Percentiles rank a stretch among this genome's conserved stretches.
Evolutionary conservation across 92 coral and sea anemone species (phyloP).

Genomic region (Phenganax stokvisi): DNA sequence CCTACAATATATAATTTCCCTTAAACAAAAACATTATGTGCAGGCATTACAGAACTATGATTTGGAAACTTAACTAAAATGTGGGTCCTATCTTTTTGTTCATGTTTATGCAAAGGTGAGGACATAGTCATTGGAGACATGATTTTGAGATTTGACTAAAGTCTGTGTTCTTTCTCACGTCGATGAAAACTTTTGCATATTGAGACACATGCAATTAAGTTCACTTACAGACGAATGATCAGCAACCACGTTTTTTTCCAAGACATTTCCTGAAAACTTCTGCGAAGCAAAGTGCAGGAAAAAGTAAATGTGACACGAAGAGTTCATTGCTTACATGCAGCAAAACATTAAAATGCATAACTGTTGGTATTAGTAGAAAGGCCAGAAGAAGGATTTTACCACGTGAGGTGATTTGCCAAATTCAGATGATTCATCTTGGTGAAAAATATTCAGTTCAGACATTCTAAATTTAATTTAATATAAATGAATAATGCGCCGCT

Average conservation of each 20-base stretch:
- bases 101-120: too few species aligned
- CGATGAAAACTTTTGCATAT: too few species aligned
- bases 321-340: too few species aligned
- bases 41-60: not conserved
- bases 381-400: conserved; percentile 1
- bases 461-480: not conserved
- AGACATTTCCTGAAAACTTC: not conserved
- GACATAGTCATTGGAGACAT: too few species aligned
- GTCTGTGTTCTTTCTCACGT: too few species aligned
- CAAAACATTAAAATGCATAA: not conserved
- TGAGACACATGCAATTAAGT: not conserved
- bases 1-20: not conserved
- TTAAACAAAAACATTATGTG: too few species aligned
- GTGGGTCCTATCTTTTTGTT: too few species aligned
- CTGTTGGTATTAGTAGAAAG: not conserved
- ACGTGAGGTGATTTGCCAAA: conserved; percentile 2
- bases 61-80: too few species aligned
- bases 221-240: conserved; percentile 13
- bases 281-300: not conserved
- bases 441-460: conserved; percentile 30
- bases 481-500: not conserved
- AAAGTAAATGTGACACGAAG: not conserved
- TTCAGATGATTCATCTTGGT: conserved; percentile 9
- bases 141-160: too few species aligned
- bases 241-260: conserved; percentile 1